Base-by-base conservation (phyloP, 2,113 vertebrate species). In the Vombatus ursinus region DNA sequence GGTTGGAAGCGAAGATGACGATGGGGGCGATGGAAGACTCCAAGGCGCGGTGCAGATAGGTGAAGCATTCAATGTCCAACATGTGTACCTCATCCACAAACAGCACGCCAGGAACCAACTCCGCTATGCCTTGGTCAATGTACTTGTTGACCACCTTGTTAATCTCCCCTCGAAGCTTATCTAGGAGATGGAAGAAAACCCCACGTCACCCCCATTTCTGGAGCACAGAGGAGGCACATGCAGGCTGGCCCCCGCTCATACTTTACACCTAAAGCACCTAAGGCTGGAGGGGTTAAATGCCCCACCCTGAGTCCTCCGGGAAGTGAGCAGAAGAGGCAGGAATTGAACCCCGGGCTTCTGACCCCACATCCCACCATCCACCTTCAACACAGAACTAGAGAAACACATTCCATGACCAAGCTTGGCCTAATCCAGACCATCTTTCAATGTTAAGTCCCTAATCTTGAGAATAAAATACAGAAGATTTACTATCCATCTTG, bases 91-190 rank as follows among this genome's bases (percentile, higher is more conserved):
- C 99, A 53, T 99, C 99, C 10, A 99, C 99, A 89, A 99, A 99
- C 89, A 99, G 98, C 47, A 99, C 99, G 0, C 99, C 99, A 0
- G 99, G 99, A 0, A 99, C 99, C 31, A 99, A 98, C 98, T 99
- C 99, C 0, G 99, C 99, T 0, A 99, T 98, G 25, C 99, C 99
- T 98, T 99, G 99, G 98, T 99, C 99, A 0, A 99, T 99, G 98
- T 99, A 99, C 96, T 99, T 99, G 98, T 99, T 99, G 97, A 99
- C 99, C 97, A 99, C 99, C 95, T 99, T 99, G 98, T 99, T 99
- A 97, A 99, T 99, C 98, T 99, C 99, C 11, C 98, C 98, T 51
- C 99, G 99, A n/a, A 99, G 99, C 92, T 99, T 99, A 97, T 99
- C 99, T 99, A 95, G 16, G 96, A 91, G 94, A 94, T 25, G 90